Evolutionary conservation across 2,888 invertebrate genomes (phyloP).

Genomic region (Odontomyia ornata): DNA sequence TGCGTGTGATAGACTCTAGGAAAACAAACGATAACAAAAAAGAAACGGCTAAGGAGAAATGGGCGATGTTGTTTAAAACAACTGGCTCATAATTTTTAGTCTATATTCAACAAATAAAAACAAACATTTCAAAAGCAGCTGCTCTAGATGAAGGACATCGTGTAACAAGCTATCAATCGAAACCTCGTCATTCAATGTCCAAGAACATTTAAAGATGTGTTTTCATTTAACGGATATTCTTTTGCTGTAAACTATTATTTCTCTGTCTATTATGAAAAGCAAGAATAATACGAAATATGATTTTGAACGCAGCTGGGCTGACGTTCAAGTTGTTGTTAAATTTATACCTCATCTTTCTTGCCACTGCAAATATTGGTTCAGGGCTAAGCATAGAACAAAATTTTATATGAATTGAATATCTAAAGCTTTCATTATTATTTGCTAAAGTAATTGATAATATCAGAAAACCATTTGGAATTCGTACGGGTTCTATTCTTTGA

Average conservation of each 20-base stretch:
- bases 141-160: background rate
- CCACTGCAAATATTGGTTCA: too few species aligned
- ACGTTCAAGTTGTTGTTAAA: background rate
- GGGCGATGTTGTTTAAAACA: slow-evolving; percentile 36
- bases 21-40: background rate
- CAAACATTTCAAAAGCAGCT: slow-evolving; percentile 9
- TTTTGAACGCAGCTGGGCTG: background rate
- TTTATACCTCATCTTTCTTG: too few species aligned
- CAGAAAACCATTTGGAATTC: too few species aligned
- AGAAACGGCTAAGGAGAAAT: background rate
- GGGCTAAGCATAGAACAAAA: too few species aligned
- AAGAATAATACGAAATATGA: background rate
- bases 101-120: background rate
- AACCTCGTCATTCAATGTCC: background rate
- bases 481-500: too few species aligned
- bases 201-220: slow-evolving; percentile 1
- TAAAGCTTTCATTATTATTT: too few species aligned
- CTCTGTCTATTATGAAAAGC: background rate
- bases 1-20: slow-evolving; percentile 19
- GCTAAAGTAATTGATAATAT: too few species aligned
- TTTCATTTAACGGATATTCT: slow-evolving; percentile 30
- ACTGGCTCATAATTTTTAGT: background rate
- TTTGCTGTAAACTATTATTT: slow-evolving; percentile 29
- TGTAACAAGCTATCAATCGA: background rate
- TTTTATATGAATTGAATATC: too few species aligned